phyloP scores from a whole-genome alignment of 2,797 vertebrate species.

The Gallirallus australis region DNA sequence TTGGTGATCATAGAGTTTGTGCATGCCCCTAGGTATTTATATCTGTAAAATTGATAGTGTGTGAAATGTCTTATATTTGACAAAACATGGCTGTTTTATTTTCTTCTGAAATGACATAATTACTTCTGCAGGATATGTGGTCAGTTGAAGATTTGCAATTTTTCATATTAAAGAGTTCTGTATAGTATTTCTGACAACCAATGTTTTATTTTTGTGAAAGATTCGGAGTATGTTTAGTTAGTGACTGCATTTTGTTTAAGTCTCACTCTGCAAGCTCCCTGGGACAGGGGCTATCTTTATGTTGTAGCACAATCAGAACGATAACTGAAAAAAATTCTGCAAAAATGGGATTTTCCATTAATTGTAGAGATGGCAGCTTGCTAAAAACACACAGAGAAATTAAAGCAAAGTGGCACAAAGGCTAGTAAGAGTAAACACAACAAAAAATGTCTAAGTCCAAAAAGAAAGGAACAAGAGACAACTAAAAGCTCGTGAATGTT shows the following conservation, averaged over 20 bases:
- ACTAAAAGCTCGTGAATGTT: neutral
- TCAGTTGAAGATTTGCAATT: constrained; percentile 56
- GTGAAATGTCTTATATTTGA: constrained; percentile 65
- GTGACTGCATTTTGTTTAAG: constrained; percentile 35
- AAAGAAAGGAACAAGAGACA: neutral
- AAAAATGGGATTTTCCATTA: constrained; percentile 46
- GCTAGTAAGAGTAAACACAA: constrained; percentile 2
- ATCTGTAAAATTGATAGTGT: constrained; percentile 64
- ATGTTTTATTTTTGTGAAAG: constrained; percentile 42
- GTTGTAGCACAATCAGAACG: constrained; percentile 19
- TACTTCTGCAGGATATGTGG: constrained; percentile 62
- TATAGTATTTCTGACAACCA: constrained; percentile 58
- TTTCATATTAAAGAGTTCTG: constrained; percentile 44
- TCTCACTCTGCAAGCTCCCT: constrained; percentile 3
- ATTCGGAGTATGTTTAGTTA: constrained; percentile 39
- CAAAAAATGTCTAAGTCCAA: neutral
- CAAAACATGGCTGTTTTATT: constrained; percentile 63
- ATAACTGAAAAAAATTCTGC: constrained; percentile 8
- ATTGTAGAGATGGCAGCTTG: neutral
- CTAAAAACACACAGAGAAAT: constrained; percentile 25
- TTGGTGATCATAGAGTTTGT: constrained; percentile 39
- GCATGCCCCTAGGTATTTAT: constrained; percentile 54
- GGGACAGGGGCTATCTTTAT: constrained; percentile 37
- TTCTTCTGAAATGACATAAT: constrained; percentile 64
- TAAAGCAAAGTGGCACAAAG: neutral